These are phyloP conservation scores for Fissipunctia ypsillon DNA, from an alignment of 2,888 invertebrate species.

Conservation along the genomic window DNA sequence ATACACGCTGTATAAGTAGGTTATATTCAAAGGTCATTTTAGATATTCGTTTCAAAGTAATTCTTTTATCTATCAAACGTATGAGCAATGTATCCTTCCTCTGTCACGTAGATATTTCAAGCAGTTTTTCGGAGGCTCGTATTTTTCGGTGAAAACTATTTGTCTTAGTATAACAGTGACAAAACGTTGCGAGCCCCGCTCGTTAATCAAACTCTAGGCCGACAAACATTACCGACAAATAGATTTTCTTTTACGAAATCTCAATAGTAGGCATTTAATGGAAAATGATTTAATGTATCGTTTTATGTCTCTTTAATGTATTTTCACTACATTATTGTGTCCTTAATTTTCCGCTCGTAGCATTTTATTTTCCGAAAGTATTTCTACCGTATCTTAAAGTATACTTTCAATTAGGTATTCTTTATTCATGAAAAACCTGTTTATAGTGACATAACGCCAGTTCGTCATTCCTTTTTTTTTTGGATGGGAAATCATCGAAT, in stretches of 20 bases:
- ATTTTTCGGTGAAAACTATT: constrained; percentile 73
- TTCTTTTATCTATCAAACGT: constrained; percentile 17
- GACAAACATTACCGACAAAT: constrained; percentile 67
- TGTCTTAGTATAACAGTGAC: constrained; percentile 75
- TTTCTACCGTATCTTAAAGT: not conserved
- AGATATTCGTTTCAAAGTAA: constrained; percentile 9
- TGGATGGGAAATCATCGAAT: too few relatives aligned
- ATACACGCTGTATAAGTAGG: not conserved
- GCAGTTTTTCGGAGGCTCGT: constrained; percentile 36
- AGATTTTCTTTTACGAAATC: constrained; percentile 57
- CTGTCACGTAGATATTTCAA: constrained; percentile 35
- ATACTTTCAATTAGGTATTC: not conserved
- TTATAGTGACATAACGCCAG: not conserved
- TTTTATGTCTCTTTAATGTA: too few relatives aligned
- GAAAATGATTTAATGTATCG: constrained; percentile 44
- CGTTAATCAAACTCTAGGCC: constrained; percentile 74
- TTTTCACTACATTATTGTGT: constrained; percentile 8
- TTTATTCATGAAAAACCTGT: not conserved
- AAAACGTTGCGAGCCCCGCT: constrained; percentile 70
- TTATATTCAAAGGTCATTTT: constrained; percentile 9
- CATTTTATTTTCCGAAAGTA: not conserved
- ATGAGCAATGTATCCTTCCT: constrained; percentile 36
- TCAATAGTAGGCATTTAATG: constrained; percentile 30
- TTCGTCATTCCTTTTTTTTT: too few relatives aligned
- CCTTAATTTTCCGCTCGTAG: not conserved